phyloP scores from a whole-genome alignment of 2,113 vertebrate genomes.

The Catharus fuscescens region DNA sequence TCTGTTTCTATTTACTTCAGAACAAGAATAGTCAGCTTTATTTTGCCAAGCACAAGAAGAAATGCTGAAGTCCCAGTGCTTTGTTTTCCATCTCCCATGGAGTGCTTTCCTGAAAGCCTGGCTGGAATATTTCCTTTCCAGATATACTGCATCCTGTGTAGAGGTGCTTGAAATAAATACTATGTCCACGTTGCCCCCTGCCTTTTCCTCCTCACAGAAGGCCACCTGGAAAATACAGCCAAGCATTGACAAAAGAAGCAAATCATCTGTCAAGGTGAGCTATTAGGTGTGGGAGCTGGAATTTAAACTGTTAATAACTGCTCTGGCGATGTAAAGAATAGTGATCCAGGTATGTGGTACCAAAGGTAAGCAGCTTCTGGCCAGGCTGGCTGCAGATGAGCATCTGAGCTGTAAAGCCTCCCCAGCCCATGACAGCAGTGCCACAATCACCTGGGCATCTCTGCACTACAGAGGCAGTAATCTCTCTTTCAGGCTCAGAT shows the following conservation, averaged over 20 bases:
- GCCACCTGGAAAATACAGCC: background rate
- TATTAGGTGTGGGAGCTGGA: background rate
- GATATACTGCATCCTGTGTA: background rate
- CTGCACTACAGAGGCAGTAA: background rate
- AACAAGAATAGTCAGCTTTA: background rate
- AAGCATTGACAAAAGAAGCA: background rate
- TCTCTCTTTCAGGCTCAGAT: background rate
- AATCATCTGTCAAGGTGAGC: background rate
- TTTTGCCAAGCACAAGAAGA: background rate
- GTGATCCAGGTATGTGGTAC: background rate
- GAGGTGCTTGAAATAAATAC: background rate
- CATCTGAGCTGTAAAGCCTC: background rate
- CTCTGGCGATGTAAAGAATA: background rate
- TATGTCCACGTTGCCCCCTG: accelerated
- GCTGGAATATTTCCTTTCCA: background rate
- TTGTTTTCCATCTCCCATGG: background rate
- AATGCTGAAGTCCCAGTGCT: background rate
- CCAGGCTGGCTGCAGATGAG: background rate
- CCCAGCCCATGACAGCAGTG: accelerated
- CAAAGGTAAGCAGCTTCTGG: background rate
- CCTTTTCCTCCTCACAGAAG: background rate
- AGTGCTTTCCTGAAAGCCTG: background rate
- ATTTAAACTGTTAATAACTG: background rate
- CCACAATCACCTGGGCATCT: background rate
- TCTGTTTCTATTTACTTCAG: background rate